Conservation (phyloP, 1,140 invertebrate genomes). For the Manduca sexta region DNA sequence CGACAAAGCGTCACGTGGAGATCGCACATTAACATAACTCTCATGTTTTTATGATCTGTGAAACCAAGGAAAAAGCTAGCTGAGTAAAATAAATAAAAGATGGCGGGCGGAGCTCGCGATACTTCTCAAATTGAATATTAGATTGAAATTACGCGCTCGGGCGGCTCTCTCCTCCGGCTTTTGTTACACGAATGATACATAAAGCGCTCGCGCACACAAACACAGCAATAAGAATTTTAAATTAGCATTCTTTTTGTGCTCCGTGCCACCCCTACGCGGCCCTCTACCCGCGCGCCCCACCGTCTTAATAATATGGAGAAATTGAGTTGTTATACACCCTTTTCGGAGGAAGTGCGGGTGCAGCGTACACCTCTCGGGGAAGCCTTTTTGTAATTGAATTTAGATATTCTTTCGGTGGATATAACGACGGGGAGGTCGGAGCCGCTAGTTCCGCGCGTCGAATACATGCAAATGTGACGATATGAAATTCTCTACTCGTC, state of each 20-base stretch:
- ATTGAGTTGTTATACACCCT: constrained; percentile 71
- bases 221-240: constrained; percentile 69
- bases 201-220: constrained; percentile 65
- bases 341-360: constrained; percentile 62
- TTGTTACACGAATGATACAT: constrained; percentile 65
- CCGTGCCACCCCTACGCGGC: constrained; percentile 41
- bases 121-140: constrained; percentile 69
- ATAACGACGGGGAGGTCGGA: constrained; percentile 50
- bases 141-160: constrained; percentile 68
- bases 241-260: constrained; percentile 71
- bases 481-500: constrained; percentile 47
- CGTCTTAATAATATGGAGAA: constrained; percentile 69
- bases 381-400: constrained; percentile 72
- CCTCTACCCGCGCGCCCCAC: constrained; percentile 43
- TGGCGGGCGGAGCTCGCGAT: constrained; percentile 43
- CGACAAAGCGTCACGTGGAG: background rate
- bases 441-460: constrained; percentile 46
- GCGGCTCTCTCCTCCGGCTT: constrained; percentile 50
- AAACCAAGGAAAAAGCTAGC: constrained; percentile 43
- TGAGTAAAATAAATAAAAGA: constrained; percentile 59
- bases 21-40: constrained; percentile 10
- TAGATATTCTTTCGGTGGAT: constrained; percentile 63
- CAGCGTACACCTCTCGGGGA: constrained; percentile 54
- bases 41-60: constrained; percentile 29
- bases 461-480: constrained; percentile 48